Conservation (phyloP, 2,113 vertebrate species). For the Ursus arctos region DNA sequence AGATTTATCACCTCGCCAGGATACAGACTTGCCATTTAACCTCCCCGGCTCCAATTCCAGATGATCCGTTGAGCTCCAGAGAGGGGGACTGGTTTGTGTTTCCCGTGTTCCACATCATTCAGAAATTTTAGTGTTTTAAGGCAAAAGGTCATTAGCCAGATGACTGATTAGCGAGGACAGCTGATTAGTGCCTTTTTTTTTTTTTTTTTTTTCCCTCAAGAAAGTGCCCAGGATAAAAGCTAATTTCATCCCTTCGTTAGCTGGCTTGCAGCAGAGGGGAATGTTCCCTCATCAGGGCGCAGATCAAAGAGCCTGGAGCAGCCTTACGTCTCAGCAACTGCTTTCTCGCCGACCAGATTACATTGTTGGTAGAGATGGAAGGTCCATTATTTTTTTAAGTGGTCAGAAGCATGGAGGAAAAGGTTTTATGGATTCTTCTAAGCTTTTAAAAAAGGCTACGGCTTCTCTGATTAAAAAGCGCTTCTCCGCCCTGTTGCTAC, state of each 20-base stretch:
- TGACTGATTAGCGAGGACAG: constrained; percentile 94
- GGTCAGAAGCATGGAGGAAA: neutral
- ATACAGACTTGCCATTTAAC: constrained; percentile 88
- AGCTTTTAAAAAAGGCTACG: neutral
- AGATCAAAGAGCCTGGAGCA: constrained; percentile 94
- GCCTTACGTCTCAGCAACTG: constrained; percentile 85
- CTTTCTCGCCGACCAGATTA: constrained; percentile 4
- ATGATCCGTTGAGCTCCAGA: constrained; percentile 83
- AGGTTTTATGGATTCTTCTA: neutral
- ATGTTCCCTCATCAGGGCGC: constrained; percentile 92
- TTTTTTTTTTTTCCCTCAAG: constrained; percentile 76
- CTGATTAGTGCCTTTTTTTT: constrained; percentile 94
- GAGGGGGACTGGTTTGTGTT: constrained; percentile 80
- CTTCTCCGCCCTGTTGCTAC: neutral
- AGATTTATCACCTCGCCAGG: constrained; percentile 89
- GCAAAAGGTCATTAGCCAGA: constrained; percentile 93
- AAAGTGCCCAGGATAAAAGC: constrained; percentile 93
- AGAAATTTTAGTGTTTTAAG: constrained; percentile 91
- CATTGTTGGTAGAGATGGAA: constrained; percentile 77
- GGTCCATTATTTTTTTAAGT: constrained; percentile 37
- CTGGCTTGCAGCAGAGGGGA: constrained; percentile 92
- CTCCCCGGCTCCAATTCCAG: constrained; percentile 85
- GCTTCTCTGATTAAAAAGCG: neutral
- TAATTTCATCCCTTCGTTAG: constrained; percentile 98
- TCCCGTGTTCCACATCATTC: constrained; percentile 84